Conservation (phyloP, 2,797 vertebrate species). For the Periophthalmus magnuspinnatus region DNA sequence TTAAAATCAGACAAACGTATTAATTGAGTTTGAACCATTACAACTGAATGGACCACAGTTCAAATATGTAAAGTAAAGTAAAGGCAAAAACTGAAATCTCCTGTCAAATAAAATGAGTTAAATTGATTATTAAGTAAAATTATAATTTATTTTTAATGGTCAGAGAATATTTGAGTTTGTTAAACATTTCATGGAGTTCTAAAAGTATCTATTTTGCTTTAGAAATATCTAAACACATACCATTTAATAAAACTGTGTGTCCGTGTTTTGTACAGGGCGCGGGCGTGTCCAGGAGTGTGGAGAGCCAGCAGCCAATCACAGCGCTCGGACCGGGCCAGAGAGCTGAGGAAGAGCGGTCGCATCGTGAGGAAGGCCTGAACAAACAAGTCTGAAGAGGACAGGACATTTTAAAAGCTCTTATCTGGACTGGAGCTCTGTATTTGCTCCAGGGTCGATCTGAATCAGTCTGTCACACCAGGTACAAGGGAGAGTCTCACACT, state of each 20-base stretch:
- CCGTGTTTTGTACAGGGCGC: constrained; percentile 36
- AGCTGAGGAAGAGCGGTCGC: constrained; percentile 81
- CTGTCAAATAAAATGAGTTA: no score
- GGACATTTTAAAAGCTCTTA: not conserved
- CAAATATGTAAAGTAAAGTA: no score
- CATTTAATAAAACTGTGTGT: not conserved
- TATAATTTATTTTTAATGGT: no score
- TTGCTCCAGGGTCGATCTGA: not conserved
- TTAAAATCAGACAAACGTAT: no score
- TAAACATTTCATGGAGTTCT: no score
- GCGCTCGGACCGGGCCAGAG: constrained; percentile 65
- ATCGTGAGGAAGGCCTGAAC: constrained; percentile 85
- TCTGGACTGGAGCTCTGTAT: not conserved
- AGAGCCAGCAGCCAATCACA: constrained; percentile 62
- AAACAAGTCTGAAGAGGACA: not conserved
- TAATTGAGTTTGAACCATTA: no score
- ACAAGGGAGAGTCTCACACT: not conserved
- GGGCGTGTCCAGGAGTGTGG: constrained; percentile 61
- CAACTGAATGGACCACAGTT: no score
- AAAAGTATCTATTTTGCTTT: no score
- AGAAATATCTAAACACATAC: no score
- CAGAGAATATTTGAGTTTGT: no score
- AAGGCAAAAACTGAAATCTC: no score
- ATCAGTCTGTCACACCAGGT: not conserved
- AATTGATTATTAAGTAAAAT: no score